A percentile compares a stretch with the other conserved stretches of the same genome.
Evolutionary conservation across 1,140 invertebrate species (phyloP).

Genomic region (Hylaeus anthracinus): DNA sequence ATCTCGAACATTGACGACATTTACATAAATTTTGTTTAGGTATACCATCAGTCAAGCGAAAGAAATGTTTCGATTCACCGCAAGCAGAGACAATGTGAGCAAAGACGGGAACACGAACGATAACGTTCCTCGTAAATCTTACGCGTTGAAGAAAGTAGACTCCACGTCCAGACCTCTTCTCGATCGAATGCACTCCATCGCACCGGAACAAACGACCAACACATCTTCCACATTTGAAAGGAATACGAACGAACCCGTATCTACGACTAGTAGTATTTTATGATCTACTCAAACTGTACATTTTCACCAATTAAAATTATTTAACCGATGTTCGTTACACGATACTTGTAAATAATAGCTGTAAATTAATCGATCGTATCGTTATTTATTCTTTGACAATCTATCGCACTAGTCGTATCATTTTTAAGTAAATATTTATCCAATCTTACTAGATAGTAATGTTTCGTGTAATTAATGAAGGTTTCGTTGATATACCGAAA

Average conservation of each 20-base stretch:
- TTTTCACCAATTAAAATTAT: background rate
- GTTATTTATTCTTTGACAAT: constrained; percentile 28
- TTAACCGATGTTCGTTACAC: background rate
- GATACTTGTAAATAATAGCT: constrained; percentile 24
- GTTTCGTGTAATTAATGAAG: background rate
- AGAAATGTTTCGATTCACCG: constrained; percentile 56
- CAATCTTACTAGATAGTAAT: background rate
- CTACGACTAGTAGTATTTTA: constrained; percentile 49
- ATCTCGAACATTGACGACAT: background rate
- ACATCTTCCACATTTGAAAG: constrained; percentile 42
- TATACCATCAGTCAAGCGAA: constrained; percentile 60
- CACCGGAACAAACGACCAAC: constrained; percentile 43
- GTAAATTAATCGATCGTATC: background rate
- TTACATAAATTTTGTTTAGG: constrained; percentile 40
- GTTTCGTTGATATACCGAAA: background rate
- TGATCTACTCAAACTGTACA: constrained; percentile 24
- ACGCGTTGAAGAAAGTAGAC: constrained; percentile 24
- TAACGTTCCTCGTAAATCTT: constrained; percentile 42
- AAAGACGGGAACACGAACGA: constrained; percentile 39
- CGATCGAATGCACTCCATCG: constrained; percentile 30
- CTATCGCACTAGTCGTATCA: background rate
- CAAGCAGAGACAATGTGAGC: constrained; percentile 8
- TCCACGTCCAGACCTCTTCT: constrained; percentile 47
- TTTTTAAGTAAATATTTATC: constrained; percentile 1
- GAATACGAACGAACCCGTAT: constrained; percentile 42